Conservation (phyloP, 2,888 invertebrate genomes). For the Dyspetes luteomarginatus region DNA sequence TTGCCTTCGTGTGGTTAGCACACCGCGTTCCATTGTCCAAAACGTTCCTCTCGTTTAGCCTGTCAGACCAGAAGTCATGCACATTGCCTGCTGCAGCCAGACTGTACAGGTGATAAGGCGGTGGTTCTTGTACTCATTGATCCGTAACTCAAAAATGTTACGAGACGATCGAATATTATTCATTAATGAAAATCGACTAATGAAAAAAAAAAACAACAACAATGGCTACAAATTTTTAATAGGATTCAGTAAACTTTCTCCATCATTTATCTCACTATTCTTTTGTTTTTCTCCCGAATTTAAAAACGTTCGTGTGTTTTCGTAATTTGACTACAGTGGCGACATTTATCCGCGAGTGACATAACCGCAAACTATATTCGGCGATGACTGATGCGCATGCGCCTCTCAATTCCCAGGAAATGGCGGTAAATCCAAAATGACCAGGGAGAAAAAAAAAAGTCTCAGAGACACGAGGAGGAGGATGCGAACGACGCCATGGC, state of each 20-base stretch:
- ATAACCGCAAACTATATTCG: neutral
- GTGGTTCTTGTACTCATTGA: neutral
- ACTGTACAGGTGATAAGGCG: neutral
- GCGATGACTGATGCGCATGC: slow-evolving; percentile 18
- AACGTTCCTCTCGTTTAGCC: slow-evolving; percentile 33
- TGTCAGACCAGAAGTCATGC: no score
- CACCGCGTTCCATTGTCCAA: slow-evolving; percentile 34
- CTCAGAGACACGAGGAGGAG: neutral
- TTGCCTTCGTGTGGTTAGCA: neutral
- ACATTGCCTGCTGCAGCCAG: neutral
- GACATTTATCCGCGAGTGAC: neutral
- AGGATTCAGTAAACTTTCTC: neutral
- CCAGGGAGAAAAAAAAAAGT: slow-evolving; percentile 9
- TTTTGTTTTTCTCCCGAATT: neutral
- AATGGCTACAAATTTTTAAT: neutral
- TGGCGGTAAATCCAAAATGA: slow-evolving; percentile 37
- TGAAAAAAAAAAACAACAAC: no score
- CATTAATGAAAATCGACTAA: neutral
- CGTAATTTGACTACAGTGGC: neutral
- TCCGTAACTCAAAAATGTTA: neutral
- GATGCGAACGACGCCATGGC: slow-evolving; percentile 56
- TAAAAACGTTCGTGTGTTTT: neutral
- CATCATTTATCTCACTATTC: neutral
- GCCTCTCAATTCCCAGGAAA: neutral
- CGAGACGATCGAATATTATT: neutral